phyloP scores from a whole-genome alignment of 2,888 invertebrate species.

The Metalampra italica region DNA sequence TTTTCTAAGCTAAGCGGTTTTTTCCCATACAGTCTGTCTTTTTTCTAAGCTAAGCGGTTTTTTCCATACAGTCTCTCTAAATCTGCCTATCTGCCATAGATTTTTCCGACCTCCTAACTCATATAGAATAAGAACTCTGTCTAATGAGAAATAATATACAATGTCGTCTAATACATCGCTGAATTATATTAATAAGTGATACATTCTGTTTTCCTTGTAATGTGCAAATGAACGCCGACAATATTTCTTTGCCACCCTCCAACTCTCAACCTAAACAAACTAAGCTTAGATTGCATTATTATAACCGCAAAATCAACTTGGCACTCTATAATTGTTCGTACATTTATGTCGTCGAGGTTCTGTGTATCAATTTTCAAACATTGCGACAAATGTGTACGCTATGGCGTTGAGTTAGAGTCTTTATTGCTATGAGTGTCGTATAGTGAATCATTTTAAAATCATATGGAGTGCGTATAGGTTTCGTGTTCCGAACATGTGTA shows the following conservation, averaged over 20 bases:
- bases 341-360: neutral
- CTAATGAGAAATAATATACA: too few relatives aligned
- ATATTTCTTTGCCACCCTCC: neutral
- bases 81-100: too few relatives aligned
- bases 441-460: conserved; percentile 1
- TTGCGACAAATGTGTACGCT: neutral
- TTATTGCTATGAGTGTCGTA: neutral
- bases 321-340: neutral
- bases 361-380: neutral
- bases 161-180: neutral
- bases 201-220: neutral
- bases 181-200: neutral
- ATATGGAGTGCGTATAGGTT: conserved; percentile 4
- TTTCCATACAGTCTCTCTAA: too few relatives aligned
- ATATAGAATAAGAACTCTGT: too few relatives aligned
- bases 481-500: conserved; percentile 9
- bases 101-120: too few relatives aligned
- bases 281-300: too few relatives aligned
- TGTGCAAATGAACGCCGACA: neutral
- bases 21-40: too few relatives aligned
- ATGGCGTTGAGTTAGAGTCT: neutral
- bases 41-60: too few relatives aligned
- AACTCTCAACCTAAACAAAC: neutral
- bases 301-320: neutral
- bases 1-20: too few relatives aligned